phyloP scores from a whole-genome alignment of 2,113 vertebrate species.

The Saccopteryx bilineata region DNA sequence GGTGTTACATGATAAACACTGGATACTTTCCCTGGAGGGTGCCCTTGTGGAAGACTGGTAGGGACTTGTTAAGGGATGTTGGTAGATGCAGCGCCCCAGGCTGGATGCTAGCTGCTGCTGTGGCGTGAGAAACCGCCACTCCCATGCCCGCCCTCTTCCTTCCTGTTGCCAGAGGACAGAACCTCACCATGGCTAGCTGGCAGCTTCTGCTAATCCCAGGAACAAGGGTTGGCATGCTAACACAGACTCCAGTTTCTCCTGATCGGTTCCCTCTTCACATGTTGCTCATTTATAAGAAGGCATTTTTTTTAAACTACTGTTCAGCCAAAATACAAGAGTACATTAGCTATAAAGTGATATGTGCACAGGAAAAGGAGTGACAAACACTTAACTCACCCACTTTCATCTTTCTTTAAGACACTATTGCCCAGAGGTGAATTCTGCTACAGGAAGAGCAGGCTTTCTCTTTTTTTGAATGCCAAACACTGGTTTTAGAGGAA shows the following conservation, averaged over 20 bases:
- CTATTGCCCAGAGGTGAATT: conserved; percentile 20
- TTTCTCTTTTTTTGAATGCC: not conserved
- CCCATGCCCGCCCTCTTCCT: not conserved
- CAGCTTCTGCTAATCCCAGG: not conserved
- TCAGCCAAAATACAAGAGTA: not conserved
- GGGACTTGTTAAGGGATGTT: not conserved
- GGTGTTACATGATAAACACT: not conserved
- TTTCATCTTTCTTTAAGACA: not conserved
- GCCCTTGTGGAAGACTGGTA: not conserved
- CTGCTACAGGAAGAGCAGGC: not conserved
- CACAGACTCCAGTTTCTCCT: not conserved
- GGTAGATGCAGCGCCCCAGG: not conserved
- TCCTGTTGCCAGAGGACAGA: not conserved
- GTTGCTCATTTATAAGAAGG: not conserved
- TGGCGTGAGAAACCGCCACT: not conserved
- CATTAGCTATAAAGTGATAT: not conserved
- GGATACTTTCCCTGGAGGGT: not conserved
- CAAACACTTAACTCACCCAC: not conserved
- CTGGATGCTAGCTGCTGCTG: not conserved
- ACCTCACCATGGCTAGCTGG: not conserved
- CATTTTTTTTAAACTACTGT: not conserved
- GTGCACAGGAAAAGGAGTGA: not conserved
- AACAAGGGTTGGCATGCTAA: not conserved
- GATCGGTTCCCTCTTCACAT: not conserved
- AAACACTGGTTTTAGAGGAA: conserved; percentile 8